Evolutionary conservation across 1,140 invertebrate genomes (phyloP).

Genomic region (Thaumetopoea pityocampa): DNA sequence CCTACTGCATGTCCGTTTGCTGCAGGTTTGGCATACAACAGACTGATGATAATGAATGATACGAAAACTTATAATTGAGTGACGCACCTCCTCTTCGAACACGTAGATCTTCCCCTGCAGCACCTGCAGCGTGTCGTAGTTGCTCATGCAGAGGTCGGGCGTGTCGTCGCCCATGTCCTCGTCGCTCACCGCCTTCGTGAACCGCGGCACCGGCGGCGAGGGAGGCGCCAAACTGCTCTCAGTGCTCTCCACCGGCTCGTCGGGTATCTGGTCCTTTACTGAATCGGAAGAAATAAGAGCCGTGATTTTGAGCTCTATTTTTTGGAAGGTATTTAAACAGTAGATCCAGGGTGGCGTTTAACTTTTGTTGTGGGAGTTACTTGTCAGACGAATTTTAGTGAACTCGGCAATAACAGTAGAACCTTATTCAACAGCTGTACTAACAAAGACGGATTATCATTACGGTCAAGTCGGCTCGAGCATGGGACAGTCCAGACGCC

Average conservation of each 20-base stretch:
- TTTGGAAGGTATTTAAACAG: no score
- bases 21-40: background rate
- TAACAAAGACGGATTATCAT: no score
- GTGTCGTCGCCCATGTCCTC: conserved; percentile 44
- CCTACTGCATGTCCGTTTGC: no score
- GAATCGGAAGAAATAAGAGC: background rate
- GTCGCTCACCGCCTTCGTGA: conserved; percentile 36
- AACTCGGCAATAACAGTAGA: no score
- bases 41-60: background rate
- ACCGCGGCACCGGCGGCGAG: conserved; percentile 39
- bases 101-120: conserved; percentile 83
- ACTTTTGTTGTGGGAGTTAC: no score
- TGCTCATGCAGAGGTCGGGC: conserved; percentile 77
- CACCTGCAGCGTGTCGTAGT: conserved; percentile 82
- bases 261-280: conserved; percentile 16
- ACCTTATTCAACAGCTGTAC: no score
- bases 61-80: conserved; percentile 1
- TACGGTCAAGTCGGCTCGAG: no score
- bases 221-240: no score
- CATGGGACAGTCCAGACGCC: no score
- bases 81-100: conserved; percentile 82
- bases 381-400: no score
- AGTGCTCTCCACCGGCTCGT: conserved; percentile 29
- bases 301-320: no score
- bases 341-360: no score